phyloP scores from a whole-genome alignment of 1,140 invertebrate species.

The Heliothis subflexa region DNA sequence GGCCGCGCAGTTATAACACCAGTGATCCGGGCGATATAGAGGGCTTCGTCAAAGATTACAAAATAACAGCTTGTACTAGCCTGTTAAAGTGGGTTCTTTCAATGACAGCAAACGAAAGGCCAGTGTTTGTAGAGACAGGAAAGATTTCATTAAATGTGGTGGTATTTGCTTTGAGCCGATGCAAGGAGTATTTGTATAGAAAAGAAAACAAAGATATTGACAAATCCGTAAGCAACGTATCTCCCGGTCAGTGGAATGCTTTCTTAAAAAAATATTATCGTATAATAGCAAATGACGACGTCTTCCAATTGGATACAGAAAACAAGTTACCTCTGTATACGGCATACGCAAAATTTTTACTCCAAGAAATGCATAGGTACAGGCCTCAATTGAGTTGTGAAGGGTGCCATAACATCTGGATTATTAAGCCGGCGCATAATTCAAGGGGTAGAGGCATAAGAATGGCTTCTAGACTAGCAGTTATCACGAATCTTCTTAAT shows the following conservation, averaged over 20 bases:
- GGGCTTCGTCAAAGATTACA: constrained; percentile 87
- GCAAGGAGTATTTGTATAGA: constrained; percentile 84
- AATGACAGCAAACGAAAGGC: constrained; percentile 73
- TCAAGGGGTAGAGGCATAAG: constrained; percentile 95
- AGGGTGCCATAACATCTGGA: constrained; percentile 95
- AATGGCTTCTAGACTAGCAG: constrained; percentile 84
- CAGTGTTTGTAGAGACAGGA: constrained; percentile 78
- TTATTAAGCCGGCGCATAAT: constrained; percentile 95
- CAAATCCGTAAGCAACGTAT: constrained; percentile 69
- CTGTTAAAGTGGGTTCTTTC: constrained; percentile 92
- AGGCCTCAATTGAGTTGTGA: constrained; percentile 91
- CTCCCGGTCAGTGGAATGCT: constrained; percentile 89
- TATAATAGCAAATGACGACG: constrained; percentile 74
- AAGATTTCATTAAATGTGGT: constrained; percentile 84
- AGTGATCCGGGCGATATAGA: constrained; percentile 83
- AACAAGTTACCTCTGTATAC: constrained; percentile 85
- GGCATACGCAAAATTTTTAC: constrained; percentile 85
- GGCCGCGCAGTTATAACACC: constrained; percentile 87
- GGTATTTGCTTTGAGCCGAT: constrained; percentile 87
- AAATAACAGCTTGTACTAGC: constrained; percentile 93
- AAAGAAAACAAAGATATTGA: constrained; percentile 87
- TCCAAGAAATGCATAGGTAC: constrained; percentile 88
- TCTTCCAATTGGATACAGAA: constrained; percentile 77
- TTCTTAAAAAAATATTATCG: constrained; percentile 89
- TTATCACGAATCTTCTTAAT: constrained; percentile 89